Evolutionary conservation across 2,113 vertebrate genomes (phyloP), one percentile per base, ranked within the genome.

Genomic region (Perca schrenkii): DNA sequence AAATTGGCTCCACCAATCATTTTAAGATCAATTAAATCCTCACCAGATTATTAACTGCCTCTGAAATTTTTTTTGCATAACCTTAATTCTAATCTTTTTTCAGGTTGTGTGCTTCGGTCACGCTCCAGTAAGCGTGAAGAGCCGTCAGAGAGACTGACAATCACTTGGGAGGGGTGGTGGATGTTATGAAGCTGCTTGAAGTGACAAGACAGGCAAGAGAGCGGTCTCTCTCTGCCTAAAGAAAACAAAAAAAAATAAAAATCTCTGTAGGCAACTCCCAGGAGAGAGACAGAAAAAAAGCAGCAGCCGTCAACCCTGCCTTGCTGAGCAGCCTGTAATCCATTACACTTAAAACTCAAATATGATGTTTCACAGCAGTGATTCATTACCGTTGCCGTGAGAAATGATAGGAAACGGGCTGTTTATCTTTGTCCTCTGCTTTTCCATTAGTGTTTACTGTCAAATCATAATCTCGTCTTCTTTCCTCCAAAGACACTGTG

Each of bases 341-440:
- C 93, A 94, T 92, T 90, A 93, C 86, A 89, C 89, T 87, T 89
- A 84, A 80, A 85, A 86, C 66, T 87, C 75, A 84, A 70, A 69
- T 77, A 80, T 88, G 70, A 90, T 82, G 79, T 90, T 86, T 85
- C 79, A 79, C 81, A 82, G 68, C 65, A n/a, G 60, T 36, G 84
- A 92, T 84, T 87, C 82, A 74, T 88, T 43, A 66, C 63, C 77
- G 49, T 83, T 4, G 4, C 64, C 0, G 74, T 21, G 72, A 70
- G 84, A 63, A 80, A 84, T 19, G 71, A 84, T 60, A 69, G 67
- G 60, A 22, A 78, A 69, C 4, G n/a, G 25, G 63, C 31, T 57
- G 63, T 61, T 81, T 85, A 65, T 50, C 54, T 85, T 78, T 65
- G 56, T 69, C 47, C 8, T 7, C 47, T 15, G 46, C 15, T 47